Evolutionary conservation across 2,797 vertebrate genomes (phyloP).

Genomic region (Neopelma chrysocephalum): DNA sequence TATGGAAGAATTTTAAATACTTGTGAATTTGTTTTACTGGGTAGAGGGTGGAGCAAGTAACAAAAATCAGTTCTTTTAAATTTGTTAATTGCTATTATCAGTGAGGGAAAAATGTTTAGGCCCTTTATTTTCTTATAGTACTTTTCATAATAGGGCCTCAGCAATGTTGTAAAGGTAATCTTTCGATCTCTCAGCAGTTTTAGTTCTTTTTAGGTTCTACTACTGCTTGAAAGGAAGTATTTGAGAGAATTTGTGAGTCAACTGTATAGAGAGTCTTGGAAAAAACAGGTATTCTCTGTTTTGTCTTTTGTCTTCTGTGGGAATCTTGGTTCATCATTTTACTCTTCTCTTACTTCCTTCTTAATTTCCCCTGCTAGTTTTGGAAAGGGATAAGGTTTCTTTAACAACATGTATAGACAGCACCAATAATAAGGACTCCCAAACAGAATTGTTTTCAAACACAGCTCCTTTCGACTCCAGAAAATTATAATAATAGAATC

Average conservation of each 20-base stretch:
- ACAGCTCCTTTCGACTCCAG: neutral
- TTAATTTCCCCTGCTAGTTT: neutral
- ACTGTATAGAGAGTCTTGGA: neutral
- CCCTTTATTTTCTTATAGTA: neutral
- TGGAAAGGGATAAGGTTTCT: neutral
- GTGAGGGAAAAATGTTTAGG: neutral
- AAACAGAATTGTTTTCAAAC: neutral
- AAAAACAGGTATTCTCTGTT: neutral
- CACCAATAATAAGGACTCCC: neutral
- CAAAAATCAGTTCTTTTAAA: neutral
- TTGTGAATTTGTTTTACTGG: neutral
- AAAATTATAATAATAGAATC: neutral
- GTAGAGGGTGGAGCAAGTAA: neutral
- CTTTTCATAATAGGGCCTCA: neutral
- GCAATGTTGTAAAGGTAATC: neutral
- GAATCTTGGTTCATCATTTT: neutral
- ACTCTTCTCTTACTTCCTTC: neutral
- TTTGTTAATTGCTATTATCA: neutral
- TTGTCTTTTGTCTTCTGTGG: neutral
- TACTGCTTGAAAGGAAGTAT: neutral
- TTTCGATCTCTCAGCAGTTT: neutral
- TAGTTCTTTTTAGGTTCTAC: neutral
- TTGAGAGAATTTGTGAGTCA: neutral
- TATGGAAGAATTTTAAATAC: conserved; percentile 57
- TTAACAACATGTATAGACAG: neutral